Base-by-base conservation (phyloP, 92 coral and sea anemone species). In the Nematostella vectensis region DNA sequence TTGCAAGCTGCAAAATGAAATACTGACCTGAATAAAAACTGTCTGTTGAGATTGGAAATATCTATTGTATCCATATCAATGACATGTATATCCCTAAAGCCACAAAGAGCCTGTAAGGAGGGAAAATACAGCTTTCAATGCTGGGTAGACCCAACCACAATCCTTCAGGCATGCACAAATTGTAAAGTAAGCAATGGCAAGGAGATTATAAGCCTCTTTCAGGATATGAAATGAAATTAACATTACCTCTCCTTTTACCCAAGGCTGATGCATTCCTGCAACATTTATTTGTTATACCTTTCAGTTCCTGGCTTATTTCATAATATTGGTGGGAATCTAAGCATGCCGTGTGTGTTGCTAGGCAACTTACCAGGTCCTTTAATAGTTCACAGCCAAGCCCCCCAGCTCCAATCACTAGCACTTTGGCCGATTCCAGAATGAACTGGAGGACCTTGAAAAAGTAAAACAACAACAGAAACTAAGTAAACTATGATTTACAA, bases 41-140 rank as follows among this genome's bases (percentile, higher is more conserved):
- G 97, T 59, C 97, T 65, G 78, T 89, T 89, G 50, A 89, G 76
- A 55, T 89, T 89, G 57, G 97, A 89, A 29, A 89, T 70, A 58
- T 89, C 97, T 48, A 89, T 89, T 29, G 95, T 89, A 54, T 89
- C 97, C 97, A 89, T 89, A 37, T 89, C 97, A 77, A 89, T 89
- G 17, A 89, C 97, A 67, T 89, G 89, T 61, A 89, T 89, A 67
- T 89, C 78, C 47, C 85, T 59, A 47, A 89, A 81, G 10, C 97
- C 97, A 76, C 81, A 69, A 0, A 85, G 81, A 27, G 95, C 97
- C 97, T 89, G 49, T 28, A 59, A 40, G 44, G 6, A 27, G n/a
- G 58, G 11, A 47, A 0, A 1, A 48, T 17, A 24, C 3, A 31
- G 0, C 33, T 10, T 27, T 10, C 3, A 24, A 0, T 2, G 30